phyloP scores from a whole-genome alignment of 2,888 invertebrate species.

The Aplocera efformata region DNA sequence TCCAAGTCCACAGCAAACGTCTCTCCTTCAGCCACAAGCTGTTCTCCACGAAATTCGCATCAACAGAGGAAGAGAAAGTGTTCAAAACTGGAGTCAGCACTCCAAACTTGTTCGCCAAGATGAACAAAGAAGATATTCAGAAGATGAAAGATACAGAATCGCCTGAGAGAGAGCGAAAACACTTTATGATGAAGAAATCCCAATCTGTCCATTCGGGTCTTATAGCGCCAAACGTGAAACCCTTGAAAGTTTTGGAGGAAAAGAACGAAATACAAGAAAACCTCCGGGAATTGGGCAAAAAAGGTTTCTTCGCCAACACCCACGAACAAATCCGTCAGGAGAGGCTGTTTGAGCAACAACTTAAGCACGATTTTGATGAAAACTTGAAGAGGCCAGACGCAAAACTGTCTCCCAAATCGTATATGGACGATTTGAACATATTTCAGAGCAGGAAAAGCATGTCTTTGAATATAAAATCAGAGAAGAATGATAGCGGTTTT shows the following conservation, averaged over 20 bases:
- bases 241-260: constrained; percentile 34
- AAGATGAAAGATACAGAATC: constrained; percentile 24
- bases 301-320: constrained; percentile 83
- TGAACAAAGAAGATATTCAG: constrained; percentile 37
- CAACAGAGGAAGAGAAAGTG: constrained; percentile 54
- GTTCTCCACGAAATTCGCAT: constrained; percentile 59
- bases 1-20: constrained; percentile 80
- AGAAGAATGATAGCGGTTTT: constrained; percentile 81
- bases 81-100: constrained; percentile 63
- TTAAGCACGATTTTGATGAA: constrained; percentile 72
- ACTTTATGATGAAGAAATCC: constrained; percentile 67
- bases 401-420: constrained; percentile 47
- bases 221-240: constrained; percentile 55
- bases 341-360: constrained; percentile 69
- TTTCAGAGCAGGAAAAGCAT: constrained; percentile 61
- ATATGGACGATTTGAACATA: constrained; percentile 54
- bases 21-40: constrained; percentile 68
- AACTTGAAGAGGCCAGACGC: constrained; percentile 61
- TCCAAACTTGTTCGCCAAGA: constrained; percentile 69
- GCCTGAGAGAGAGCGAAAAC: constrained; percentile 49
- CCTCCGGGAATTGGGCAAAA: constrained; percentile 51
- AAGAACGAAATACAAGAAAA: constrained; percentile 55
- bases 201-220: constrained; percentile 70
- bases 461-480: constrained; percentile 60
- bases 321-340: constrained; percentile 86